Evolutionary conservation across 2,797 vertebrate genomes (phyloP), one percentile per base, ranked within the genome.

Genomic region (Enteromius anoplus): DNA sequence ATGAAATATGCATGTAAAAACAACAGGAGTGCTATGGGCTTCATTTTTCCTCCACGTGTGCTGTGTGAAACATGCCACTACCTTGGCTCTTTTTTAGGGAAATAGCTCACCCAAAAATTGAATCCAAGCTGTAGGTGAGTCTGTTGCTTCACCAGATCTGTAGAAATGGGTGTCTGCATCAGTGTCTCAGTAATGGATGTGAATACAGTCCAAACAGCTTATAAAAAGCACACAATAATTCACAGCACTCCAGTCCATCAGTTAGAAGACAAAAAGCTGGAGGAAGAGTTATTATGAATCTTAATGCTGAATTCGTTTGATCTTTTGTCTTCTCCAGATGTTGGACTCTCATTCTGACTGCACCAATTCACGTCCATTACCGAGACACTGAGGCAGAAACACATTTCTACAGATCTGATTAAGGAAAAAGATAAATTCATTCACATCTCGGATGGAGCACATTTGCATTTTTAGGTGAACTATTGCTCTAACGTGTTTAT

Each of bases 11-110:
- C 11, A n/a, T 32, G 65, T 5, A 12, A 21, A 47, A 34, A 47
- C 29, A 34, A 47, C 12, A 17, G 64, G 64, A 79, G 77, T 68
- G 77, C 29, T 78, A 51, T 40, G 64, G 26, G 42, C 71, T 55
- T 73, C 71, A 53, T 5, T 32, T 32, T 45, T 45, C 42, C 9
- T 45, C 42, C 42, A 11, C 11, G 42, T 45, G 26, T 29, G 70
- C 3, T 45, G 68, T 45, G 68, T 12, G 14, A 70, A 70, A 45
- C 66, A 0, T 40, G 19, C 34, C 32, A 19, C 34, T 4, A 11
- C 17, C 19, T 5, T 21, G 32, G 6, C 17, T 21, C 5, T 53
- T 55, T 55, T n/a, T n/a, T 10, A 58, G 23, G 9, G 1, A 58
- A n/a, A 0, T 26, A 23, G 21, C 21, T 53, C 19, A 53, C 5